phyloP scores from a whole-genome alignment of 2,113 vertebrate species.

The Amphiprion ocellaris region DNA sequence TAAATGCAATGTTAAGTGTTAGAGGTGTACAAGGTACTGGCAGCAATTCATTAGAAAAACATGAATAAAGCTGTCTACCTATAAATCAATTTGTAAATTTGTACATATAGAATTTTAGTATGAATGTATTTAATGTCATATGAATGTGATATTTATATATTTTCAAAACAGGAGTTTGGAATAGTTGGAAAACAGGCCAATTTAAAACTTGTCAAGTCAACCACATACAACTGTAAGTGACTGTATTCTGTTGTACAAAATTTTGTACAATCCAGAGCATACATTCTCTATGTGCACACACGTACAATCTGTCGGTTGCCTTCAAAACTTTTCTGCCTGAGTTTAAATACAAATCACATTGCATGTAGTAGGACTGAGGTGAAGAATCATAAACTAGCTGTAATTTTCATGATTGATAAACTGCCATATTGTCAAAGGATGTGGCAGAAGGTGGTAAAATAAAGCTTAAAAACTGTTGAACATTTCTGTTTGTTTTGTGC shows the following conservation, averaged over 20 bases:
- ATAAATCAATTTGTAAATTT: slow-evolving; percentile 53
- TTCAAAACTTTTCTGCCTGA: neutral
- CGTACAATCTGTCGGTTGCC: neutral
- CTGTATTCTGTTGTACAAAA: neutral
- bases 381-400: neutral
- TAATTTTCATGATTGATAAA: neutral
- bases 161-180: slow-evolving; percentile 6
- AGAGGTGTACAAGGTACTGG: neutral
- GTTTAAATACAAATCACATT: slow-evolving; percentile 6
- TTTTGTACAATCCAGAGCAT: neutral
- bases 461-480: neutral
- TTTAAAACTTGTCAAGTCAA: neutral
- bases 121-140: slow-evolving; percentile 38
- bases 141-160: slow-evolving; percentile 62
- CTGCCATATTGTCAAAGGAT: slow-evolving; percentile 14
- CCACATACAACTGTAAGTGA: slow-evolving; percentile 8
- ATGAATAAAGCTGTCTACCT: neutral
- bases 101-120: slow-evolving; percentile 55
- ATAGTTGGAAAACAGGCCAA: neutral
- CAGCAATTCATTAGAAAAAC: neutral
- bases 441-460: slow-evolving; percentile 33
- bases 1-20: neutral
- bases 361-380: neutral
- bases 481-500: neutral
- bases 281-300: neutral